Base-by-base conservation (phyloP, 2,113 vertebrate species). In the Nesogale talazaci region DNA sequence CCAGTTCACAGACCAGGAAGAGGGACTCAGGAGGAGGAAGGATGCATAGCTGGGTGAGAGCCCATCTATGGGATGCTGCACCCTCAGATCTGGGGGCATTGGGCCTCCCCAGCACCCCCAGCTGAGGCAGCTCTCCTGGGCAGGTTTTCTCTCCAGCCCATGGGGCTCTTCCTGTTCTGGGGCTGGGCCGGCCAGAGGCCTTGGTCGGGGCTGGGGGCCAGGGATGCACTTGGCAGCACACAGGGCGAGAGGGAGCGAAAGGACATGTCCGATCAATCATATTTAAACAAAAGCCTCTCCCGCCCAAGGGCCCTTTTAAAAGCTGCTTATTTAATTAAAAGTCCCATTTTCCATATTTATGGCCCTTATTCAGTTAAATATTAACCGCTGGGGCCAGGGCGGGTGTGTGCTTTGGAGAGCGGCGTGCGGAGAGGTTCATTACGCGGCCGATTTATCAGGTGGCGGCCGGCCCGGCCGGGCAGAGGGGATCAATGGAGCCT, bases 271-370 rank as follows among this genome's bases (percentile, higher is more conserved):
- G 98, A 99, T 99, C 99, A 99, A 99, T 99, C 99, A 99, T 99
- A 98, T 99, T 99, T 99, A 99, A 99, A 99, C 99, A 99, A 99
- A 99, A 99, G 99, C 98, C 98, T 98, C 97, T 96, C 98, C 93
- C 97, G 98, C 99, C 98, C 99, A 98, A 98, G 99, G 99, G 99
- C 97, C 98, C 99, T 98, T 99, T 99, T 99, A 99, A 99, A 98
- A 99, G 98, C 98, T 98, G 99, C 98, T 99, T 99, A 99, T 99
- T 99, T 99, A 99, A 99, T 99, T 99, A 99, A 99, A 99, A 99
- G 98, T 99, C 99, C 98, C 98, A 98, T 98, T 98, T 98, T 99
- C 98, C 98, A 98, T 99, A 99, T 99, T 99, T 99, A 99, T 99
- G 99, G 98, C 98, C 98, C 98, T 98, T 97, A 98, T 98, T 99